Evolutionary conservation across 2,797 vertebrate species (phyloP).

Genomic region (Uromys caudimaculatus): DNA sequence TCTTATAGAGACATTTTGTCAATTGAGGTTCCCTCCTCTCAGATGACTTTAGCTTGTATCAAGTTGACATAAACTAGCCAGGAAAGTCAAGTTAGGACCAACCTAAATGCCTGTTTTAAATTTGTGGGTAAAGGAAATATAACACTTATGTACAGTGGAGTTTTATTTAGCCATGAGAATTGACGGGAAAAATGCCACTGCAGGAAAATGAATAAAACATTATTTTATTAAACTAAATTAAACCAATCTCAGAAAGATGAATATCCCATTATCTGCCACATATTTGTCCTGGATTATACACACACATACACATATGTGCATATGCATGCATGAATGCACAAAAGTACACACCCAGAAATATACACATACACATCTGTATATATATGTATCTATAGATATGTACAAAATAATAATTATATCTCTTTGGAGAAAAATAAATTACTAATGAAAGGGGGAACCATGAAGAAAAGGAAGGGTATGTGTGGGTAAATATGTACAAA

Average conservation of each 20-base stretch:
- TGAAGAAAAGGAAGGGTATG: not conserved
- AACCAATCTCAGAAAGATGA: not conserved
- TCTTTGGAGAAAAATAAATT: not conserved
- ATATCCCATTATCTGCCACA: not conserved
- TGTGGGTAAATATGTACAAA: not conserved
- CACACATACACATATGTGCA: not conserved
- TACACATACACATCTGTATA: not conserved
- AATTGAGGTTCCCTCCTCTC: not conserved
- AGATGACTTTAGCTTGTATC: not conserved
- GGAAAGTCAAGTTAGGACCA: not conserved
- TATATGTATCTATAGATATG: not conserved
- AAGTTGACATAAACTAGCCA: not conserved
- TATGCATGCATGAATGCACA: not conserved
- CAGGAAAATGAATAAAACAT: not conserved
- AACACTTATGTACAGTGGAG: not conserved
- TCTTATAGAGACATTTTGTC: not conserved
- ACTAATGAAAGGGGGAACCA: not conserved
- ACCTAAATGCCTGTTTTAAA: not conserved
- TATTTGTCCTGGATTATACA: not conserved
- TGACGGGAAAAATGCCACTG: not conserved
- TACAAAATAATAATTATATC: not conserved
- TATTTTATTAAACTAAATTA: not conserved
- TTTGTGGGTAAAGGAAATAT: not conserved
- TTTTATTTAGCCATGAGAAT: not conserved
- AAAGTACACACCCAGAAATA: not conserved